Evolutionary conservation across 2,797 vertebrate genomes (phyloP).

Genomic region (Cynodonichthys magdalenae): DNA sequence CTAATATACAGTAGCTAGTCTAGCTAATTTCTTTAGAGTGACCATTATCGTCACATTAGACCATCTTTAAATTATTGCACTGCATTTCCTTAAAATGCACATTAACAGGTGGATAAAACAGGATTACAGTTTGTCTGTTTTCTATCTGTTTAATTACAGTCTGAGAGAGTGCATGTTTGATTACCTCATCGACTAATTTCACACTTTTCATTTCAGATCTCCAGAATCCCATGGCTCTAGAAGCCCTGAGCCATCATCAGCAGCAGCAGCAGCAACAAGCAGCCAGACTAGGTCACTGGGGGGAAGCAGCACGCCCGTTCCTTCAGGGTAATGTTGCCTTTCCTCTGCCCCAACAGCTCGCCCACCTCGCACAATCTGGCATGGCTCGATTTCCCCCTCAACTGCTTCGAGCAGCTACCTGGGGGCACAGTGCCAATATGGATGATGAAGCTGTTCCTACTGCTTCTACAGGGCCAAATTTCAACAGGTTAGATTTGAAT

Average conservation of each 20-base stretch:
- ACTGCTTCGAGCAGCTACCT: constrained; percentile 86
- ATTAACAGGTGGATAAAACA: neutral
- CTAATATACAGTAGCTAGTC: too few species aligned
- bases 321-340: constrained; percentile 88
- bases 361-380: constrained; percentile 89
- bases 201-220: constrained; percentile 81
- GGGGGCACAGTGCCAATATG: constrained; percentile 87
- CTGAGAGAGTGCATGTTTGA: neutral
- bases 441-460: constrained; percentile 85
- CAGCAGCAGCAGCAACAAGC: constrained; percentile 76
- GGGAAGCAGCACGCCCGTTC: constrained; percentile 89
- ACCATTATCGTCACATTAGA: neutral
- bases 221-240: constrained; percentile 88
- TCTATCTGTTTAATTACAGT: neutral
- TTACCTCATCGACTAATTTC: constrained; percentile 14
- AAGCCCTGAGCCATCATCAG: constrained; percentile 89
- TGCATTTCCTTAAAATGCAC: neutral
- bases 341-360: constrained; percentile 89
- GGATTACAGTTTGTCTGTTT: too few species aligned
- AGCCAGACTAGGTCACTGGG: constrained; percentile 93
- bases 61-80: neutral
- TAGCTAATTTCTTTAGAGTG: too few species aligned
- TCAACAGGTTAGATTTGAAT: constrained; percentile 83
- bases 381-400: constrained; percentile 90
- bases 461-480: constrained; percentile 76